Percentiles rank a stretch among this genome's conserved stretches.
Conservation (phyloP, 1,140 invertebrate genomes). For the Nasonia longicornis region DNA sequence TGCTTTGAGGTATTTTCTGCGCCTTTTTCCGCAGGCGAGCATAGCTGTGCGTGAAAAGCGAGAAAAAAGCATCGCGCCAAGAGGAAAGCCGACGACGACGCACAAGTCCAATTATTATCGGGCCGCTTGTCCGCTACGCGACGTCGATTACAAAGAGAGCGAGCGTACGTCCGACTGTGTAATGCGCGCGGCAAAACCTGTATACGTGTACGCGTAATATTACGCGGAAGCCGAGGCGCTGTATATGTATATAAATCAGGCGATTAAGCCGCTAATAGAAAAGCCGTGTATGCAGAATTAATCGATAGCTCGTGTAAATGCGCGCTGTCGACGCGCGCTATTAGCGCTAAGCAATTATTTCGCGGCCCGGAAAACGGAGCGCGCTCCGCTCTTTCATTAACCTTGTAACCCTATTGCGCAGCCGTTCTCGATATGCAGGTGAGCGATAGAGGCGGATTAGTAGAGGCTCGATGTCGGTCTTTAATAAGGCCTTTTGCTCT, state of each 20-base stretch:
- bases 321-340: neutral
- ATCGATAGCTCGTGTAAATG: slow-evolving; percentile 10
- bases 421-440: neutral
- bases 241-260: slow-evolving; percentile 23
- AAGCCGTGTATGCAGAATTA: slow-evolving; percentile 11
- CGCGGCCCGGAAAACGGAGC: neutral
- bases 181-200: neutral
- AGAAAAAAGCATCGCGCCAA: slow-evolving; percentile 12
- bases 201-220: neutral
- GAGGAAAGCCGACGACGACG: neutral
- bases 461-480: neutral
- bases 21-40: slow-evolving; percentile 11
- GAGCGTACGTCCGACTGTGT: neutral
- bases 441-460: neutral
- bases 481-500: neutral
- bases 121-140: neutral
- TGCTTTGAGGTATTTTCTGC: slow-evolving; percentile 41
- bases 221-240: slow-evolving; percentile 6
- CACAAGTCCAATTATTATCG: slow-evolving; percentile 33
- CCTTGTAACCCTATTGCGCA: slow-evolving; percentile 11
- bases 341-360: slow-evolving; percentile 16
- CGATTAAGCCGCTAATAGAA: slow-evolving; percentile 13
- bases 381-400: slow-evolving; percentile 5
- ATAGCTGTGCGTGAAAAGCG: neutral
- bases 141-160: slow-evolving; percentile 1